Conservation (phyloP, 2,797 vertebrate genomes). For the Siniperca scherzeri region DNA sequence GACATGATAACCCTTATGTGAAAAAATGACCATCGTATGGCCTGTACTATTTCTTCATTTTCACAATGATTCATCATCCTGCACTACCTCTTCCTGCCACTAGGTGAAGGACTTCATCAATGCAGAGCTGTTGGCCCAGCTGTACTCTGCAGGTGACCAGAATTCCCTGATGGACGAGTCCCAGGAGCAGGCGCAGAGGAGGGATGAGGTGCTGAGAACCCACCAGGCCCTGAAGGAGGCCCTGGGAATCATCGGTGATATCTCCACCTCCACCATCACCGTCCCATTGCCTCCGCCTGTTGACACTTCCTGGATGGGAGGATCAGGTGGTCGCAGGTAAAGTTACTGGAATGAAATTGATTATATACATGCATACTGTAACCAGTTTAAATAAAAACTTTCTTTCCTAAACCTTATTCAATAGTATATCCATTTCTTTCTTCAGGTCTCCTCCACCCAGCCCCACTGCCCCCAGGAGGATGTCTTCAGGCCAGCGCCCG, state of each 20-base stretch:
- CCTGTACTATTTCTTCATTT: background rate
- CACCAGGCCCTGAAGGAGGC: constrained; percentile 94
- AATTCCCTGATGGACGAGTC: constrained; percentile 97
- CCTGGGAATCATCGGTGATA: constrained; percentile 92
- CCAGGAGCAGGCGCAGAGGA: constrained; percentile 92
- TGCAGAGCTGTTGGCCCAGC: constrained; percentile 94
- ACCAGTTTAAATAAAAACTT: background rate
- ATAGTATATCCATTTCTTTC: background rate
- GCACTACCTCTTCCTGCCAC: constrained; percentile 21
- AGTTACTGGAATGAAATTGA: background rate
- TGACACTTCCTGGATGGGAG: constrained; percentile 92
- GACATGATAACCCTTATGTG: background rate
- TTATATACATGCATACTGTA: background rate
- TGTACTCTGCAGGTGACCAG: constrained; percentile 96
- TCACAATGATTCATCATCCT: background rate
- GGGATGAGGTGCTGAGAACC: constrained; percentile 93
- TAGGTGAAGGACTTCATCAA: constrained; percentile 98
- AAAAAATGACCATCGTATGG: background rate
- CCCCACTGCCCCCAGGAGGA: constrained; percentile 91
- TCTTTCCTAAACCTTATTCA: background rate
- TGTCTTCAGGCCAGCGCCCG: constrained; percentile 87
- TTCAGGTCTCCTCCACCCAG: constrained; percentile 92
- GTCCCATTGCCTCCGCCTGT: constrained; percentile 93
- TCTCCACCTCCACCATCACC: constrained; percentile 91
- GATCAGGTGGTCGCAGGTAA: constrained; percentile 88